Evolutionary conservation across 2,888 invertebrate genomes (phyloP).

Genomic region (Pterobdella sp.): DNA sequence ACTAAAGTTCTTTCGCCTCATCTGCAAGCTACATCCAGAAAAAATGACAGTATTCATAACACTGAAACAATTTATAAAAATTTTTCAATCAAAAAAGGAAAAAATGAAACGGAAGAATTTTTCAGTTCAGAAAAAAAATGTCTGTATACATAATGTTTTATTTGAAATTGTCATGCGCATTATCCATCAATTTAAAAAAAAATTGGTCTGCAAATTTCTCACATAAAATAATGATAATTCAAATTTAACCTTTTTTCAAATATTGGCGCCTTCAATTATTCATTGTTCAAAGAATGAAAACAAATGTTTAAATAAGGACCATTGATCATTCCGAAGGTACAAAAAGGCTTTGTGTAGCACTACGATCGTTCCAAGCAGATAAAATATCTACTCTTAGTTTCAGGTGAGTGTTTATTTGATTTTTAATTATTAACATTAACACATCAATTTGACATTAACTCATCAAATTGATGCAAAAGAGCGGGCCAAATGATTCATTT

Average conservation of each 20-base stretch:
- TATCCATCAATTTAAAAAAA: no score
- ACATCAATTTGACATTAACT: neutral
- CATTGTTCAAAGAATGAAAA: neutral
- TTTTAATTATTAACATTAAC: neutral
- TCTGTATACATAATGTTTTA: no score
- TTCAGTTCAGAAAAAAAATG: no score
- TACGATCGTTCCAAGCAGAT: neutral
- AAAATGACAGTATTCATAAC: neutral
- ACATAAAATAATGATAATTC: no score
- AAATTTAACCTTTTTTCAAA: no score
- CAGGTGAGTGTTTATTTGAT: neutral
- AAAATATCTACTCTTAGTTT: conserved; percentile 19
- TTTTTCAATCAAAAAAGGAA: neutral
- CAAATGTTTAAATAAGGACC: neutral
- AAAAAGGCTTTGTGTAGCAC: conserved; percentile 7
- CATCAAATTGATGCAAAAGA: neutral
- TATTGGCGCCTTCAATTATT: no score
- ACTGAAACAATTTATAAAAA: neutral
- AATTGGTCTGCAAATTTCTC: no score
- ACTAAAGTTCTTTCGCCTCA: neutral
- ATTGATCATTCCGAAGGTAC: no score
- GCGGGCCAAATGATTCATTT: conserved; percentile 25
- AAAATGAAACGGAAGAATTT: no score
- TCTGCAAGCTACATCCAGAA: neutral
- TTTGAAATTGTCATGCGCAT: no score